phyloP scores from a whole-genome alignment of 1,140 invertebrate genomes.

The Tetraneura akinire region DNA sequence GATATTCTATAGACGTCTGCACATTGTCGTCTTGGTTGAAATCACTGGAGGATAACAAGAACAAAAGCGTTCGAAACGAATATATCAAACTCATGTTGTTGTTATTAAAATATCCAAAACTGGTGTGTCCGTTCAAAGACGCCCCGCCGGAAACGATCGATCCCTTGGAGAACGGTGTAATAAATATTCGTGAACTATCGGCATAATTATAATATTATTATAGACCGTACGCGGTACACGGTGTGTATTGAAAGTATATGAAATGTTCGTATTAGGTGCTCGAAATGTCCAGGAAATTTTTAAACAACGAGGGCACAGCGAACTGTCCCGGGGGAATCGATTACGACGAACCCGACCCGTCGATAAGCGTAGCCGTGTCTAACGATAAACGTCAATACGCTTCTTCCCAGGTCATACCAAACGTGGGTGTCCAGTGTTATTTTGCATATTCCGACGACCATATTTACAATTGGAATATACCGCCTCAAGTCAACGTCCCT shows the following conservation, averaged over 20 bases:
- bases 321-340: background rate
- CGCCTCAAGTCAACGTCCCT: background rate
- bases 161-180: constrained; percentile 31
- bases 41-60: background rate
- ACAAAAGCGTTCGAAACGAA: background rate
- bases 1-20: background rate
- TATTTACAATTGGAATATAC: background rate
- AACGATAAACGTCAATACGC: background rate
- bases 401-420: background rate
- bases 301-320: background rate
- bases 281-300: background rate
- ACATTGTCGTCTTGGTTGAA: constrained; percentile 11
- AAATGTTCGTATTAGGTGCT: background rate
- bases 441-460: constrained; percentile 7
- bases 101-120: constrained; percentile 3
- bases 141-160: constrained; percentile 16
- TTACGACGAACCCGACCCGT: background rate
- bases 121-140: constrained; percentile 21
- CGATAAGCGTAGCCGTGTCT: background rate
- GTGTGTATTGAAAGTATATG: background rate
- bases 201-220: too few species aligned
- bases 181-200: background rate
- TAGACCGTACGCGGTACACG: background rate
- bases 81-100: constrained; percentile 24
- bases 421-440: constrained; percentile 14